Percentiles rank a stretch among this genome's conserved stretches.
Conservation (phyloP, 2,888 invertebrate genomes). For the Diaperis boleti region DNA sequence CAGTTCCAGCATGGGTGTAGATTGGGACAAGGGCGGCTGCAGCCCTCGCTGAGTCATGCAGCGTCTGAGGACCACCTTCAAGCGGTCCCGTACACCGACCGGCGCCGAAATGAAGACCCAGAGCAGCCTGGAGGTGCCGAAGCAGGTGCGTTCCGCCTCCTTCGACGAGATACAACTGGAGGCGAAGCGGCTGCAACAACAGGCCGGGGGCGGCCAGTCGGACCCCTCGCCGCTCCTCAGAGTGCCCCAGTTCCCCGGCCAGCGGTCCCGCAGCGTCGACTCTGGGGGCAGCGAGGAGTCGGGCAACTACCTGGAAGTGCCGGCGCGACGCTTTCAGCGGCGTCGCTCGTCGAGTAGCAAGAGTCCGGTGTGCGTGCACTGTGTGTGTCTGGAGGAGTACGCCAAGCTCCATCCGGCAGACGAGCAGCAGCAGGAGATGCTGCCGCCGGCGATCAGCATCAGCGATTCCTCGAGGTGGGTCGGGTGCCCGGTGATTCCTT, state of each 20-base stretch:
- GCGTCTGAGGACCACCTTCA: slow-evolving; percentile 87
- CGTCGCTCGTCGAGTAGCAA: slow-evolving; percentile 76
- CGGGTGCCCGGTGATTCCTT: no score
- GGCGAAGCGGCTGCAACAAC: slow-evolving; percentile 76
- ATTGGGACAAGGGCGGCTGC: slow-evolving; percentile 43
- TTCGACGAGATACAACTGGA: slow-evolving; percentile 91
- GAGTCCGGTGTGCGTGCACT: slow-evolving; percentile 81
- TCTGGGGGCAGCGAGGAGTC: slow-evolving; percentile 79
- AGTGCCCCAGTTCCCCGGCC: slow-evolving; percentile 77
- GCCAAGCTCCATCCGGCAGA: slow-evolving; percentile 69
- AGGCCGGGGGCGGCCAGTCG: slow-evolving; percentile 55
- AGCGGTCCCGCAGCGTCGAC: slow-evolving; percentile 85
- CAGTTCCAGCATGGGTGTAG: slow-evolving; percentile 48
- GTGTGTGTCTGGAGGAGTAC: slow-evolving; percentile 82
- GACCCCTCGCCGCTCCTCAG: slow-evolving; percentile 68
- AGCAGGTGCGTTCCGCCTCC: slow-evolving; percentile 89
- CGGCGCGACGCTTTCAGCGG: slow-evolving; percentile 74
- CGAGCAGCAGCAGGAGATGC: slow-evolving; percentile 63
- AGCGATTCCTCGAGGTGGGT: slow-evolving; percentile 66
- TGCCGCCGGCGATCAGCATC: slow-evolving; percentile 64
- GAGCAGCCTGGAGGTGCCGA: slow-evolving; percentile 91
- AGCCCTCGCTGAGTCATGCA: slow-evolving; percentile 71
- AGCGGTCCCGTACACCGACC: slow-evolving; percentile 88
- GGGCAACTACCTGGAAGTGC: slow-evolving; percentile 67
- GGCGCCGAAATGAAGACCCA: slow-evolving; percentile 93